Percentiles rank a stretch among this genome's conserved stretches.
phyloP scores from a whole-genome alignment of 2,888 invertebrate genomes.

The Noctua pronuba region DNA sequence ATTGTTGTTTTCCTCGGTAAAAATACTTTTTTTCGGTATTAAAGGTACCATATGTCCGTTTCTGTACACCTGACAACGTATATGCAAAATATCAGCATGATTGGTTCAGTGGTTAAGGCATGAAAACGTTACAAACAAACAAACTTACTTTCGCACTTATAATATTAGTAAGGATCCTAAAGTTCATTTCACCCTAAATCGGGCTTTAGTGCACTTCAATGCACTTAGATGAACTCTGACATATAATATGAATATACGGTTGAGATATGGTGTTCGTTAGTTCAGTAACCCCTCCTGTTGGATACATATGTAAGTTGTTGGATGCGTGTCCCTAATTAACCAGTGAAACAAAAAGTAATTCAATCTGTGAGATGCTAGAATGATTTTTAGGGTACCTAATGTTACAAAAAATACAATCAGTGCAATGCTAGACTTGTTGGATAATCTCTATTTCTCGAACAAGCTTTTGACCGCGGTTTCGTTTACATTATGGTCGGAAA shows the following conservation, averaged over 20 bases:
- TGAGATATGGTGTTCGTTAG: neutral
- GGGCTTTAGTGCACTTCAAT: neutral
- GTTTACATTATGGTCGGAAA: neutral
- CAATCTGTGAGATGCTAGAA: neutral
- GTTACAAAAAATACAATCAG: neutral
- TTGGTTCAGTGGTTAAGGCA: no score
- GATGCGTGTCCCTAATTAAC: neutral
- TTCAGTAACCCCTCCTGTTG: conserved; percentile 5
- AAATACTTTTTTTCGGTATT: no score
- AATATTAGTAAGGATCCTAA: no score
- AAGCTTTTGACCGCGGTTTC: neutral
- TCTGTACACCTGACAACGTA: no score
- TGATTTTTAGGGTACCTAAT: neutral
- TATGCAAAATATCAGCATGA: no score
- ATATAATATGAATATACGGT: neutral
- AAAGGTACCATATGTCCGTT: no score
- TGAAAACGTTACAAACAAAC: no score
- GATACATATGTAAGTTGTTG: no score
- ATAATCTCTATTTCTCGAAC: neutral
- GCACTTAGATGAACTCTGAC: neutral
- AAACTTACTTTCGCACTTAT: no score
- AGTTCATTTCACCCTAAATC: no score
- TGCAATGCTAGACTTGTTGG: neutral
- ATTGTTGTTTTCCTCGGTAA: no score
- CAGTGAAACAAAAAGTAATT: neutral